Base-by-base conservation (phyloP, 1,140 invertebrate species). In the Rhizoglyphus robini region DNA sequence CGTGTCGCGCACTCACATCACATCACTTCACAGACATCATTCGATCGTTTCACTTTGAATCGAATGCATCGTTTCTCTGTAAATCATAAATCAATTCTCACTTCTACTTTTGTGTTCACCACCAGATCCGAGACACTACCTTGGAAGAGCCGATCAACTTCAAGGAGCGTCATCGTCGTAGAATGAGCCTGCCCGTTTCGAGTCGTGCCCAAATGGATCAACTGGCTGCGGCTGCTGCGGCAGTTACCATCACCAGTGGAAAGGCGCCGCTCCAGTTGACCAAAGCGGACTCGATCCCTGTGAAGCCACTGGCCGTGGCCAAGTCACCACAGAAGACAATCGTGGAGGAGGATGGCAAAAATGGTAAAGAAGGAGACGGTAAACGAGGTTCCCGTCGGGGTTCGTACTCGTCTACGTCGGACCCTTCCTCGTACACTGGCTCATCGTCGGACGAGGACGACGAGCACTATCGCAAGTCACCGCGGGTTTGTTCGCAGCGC, bases 381-480 rank as follows among this genome's bases (percentile, higher is more conserved):
- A n/a, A n/a, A n/a, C n/a, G n/a, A n/a, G n/a, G n/a, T n/a, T 2
- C 2, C 3, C 27, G 58, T 32, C 58, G 58, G n/a, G 58, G 29
- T 23, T 60, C 57, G 18, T 13, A 59, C 25, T 51, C 23, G 30
- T 38, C n/a, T 64, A 69, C 68, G 69, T 68, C 68, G 68, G 63
- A 77, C 75, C 41, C 73, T 84, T 88, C 88, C 61, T 90, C 88
- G 63, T 91, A 90, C 76, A 90, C 88, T 73, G 88, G 87, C 71
- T 90, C 88, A 73, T 60, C 87, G 69, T 88, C 85, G 13, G 87
- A 88, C 66, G 87, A 88, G 68, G 87, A 88, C 73, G 87, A 88
- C 66, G 86, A 88, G 67, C 2, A 4, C 27, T 8, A 32, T 3
- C 27, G 15, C 13, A 60, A 11, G 15, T 88, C 90, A 65, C 90